Evolutionary conservation across 2,888 invertebrate genomes (phyloP).

Genomic region (Ceriagrion tenellum): DNA sequence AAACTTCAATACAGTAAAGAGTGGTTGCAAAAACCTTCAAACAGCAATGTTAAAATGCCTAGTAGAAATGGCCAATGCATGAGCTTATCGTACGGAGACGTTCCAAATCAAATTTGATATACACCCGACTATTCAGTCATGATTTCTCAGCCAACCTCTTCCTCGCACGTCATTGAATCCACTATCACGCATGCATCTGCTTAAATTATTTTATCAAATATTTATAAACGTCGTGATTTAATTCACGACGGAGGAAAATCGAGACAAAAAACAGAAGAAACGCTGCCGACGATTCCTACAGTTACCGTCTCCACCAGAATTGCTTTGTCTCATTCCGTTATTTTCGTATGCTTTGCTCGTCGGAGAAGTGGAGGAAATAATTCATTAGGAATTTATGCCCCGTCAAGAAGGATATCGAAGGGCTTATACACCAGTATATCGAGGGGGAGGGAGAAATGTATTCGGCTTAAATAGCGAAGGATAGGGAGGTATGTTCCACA

Average conservation of each 20-base stretch:
- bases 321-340: neutral
- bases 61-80: no score
- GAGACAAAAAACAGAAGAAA: neutral
- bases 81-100: no score
- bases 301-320: neutral
- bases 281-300: neutral
- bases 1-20: no score
- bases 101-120: no score
- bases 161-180: no score
- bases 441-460: neutral
- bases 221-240: neutral
- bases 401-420: neutral
- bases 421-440: neutral
- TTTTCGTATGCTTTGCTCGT: neutral
- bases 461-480: neutral
- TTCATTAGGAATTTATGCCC: neutral
- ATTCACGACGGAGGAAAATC: neutral
- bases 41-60: no score
- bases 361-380: neutral
- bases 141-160: no score
- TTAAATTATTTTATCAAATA: no score
- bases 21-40: no score
- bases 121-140: no score
- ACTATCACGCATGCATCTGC: no score
- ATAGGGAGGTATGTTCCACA: neutral